Conservation (phyloP, 2,113 vertebrate genomes). For the Penelope pileata region DNA sequence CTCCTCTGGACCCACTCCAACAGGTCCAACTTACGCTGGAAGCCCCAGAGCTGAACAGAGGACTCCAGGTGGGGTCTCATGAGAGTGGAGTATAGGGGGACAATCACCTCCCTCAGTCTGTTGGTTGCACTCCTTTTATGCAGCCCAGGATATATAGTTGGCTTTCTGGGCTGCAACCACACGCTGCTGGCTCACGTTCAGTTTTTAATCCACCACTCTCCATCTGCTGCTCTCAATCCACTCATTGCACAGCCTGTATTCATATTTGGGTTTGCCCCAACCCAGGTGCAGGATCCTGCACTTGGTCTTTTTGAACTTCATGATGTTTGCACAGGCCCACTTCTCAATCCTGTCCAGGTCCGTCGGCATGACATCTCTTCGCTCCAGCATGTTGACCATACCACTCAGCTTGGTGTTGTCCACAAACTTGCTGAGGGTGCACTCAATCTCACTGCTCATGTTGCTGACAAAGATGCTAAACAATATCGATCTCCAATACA, state of each 20-base stretch:
- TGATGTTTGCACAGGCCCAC: neutral
- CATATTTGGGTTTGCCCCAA: neutral
- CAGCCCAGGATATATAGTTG: neutral
- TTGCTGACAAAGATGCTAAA: neutral
- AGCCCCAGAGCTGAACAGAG: neutral
- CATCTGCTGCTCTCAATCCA: neutral
- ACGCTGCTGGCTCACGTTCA: neutral
- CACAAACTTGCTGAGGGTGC: neutral
- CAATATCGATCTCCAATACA: neutral
- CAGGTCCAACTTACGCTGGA: neutral
- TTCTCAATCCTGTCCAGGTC: neutral
- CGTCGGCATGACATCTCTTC: neutral
- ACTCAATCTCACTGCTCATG: neutral
- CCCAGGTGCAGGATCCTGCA: neutral
- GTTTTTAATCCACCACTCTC: neutral
- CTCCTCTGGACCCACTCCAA: neutral
- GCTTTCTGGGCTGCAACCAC: neutral
- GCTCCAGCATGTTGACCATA: neutral
- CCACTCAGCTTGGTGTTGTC: neutral
- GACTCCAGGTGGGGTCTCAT: neutral
- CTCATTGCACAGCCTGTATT: neutral
- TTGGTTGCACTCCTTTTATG: neutral
- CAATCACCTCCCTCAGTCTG: neutral
- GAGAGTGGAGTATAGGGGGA: neutral
- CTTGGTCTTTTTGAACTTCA: neutral